Evolutionary conservation across 2,113 vertebrate species (phyloP).

Genomic region (Oxyura jamaicensis): DNA sequence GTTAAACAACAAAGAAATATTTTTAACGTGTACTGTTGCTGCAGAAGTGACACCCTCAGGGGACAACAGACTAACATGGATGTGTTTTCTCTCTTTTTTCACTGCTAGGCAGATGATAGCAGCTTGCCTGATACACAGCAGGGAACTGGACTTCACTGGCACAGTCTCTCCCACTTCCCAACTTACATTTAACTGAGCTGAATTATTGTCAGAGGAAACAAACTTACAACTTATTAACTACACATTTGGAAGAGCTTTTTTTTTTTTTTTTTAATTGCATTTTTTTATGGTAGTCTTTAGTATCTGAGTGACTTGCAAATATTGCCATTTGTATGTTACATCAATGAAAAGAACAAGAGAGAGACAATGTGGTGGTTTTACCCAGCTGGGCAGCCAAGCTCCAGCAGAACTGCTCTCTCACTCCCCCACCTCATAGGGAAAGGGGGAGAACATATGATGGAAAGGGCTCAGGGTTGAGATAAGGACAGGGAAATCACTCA

Average conservation of each 20-base stretch:
- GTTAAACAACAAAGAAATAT: neutral
- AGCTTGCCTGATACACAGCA: neutral
- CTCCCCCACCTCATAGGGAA: no score
- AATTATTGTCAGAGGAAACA: neutral
- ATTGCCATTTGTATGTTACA: neutral
- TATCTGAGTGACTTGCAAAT: neutral
- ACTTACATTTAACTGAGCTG: neutral
- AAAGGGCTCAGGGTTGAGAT: no score
- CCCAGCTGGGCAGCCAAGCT: no score
- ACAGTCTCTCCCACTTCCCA: neutral
- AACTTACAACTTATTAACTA: neutral
- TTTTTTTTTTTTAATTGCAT: neutral
- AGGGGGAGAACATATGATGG: no score
- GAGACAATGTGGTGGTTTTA: neutral
- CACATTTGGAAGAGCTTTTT: neutral
- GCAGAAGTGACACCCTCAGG: neutral
- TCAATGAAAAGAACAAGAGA: neutral
- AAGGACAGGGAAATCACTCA: no score
- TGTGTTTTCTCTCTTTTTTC: neutral
- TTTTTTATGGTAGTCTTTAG: neutral
- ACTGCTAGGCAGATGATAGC: neutral
- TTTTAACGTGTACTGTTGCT: neutral
- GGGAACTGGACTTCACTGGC: neutral
- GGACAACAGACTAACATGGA: neutral
- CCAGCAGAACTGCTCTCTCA: no score